Evolutionary conservation across 2,113 vertebrate species (phyloP).

Genomic region (Lates calcarifer): DNA sequence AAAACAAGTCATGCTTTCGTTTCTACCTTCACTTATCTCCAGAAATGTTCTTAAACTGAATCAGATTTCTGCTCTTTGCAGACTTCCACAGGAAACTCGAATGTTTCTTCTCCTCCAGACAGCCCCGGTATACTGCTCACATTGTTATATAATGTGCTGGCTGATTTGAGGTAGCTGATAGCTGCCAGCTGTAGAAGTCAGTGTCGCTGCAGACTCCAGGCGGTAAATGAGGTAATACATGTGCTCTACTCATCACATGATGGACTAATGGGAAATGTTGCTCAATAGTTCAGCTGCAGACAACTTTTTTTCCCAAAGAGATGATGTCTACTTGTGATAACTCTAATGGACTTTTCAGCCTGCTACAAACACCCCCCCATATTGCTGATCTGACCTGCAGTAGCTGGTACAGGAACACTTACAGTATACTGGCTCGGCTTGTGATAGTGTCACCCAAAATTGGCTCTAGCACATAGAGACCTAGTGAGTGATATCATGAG

Average conservation of each 20-base stretch:
- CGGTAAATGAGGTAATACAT: constrained; percentile 52
- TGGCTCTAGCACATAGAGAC: constrained; percentile 10
- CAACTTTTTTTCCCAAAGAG: constrained; percentile 44
- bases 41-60: constrained; percentile 24
- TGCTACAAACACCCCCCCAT: background rate
- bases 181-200: constrained; percentile 47
- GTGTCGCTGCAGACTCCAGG: constrained; percentile 48
- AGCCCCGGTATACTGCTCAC: constrained; percentile 7
- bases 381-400: constrained; percentile 19
- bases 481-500: constrained; percentile 17
- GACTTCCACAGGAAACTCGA: constrained; percentile 7
- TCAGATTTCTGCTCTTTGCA: constrained; percentile 26
- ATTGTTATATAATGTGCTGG: constrained; percentile 32
- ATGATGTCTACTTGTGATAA: constrained; percentile 33
- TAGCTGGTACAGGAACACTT: constrained; percentile 4
- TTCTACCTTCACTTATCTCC: constrained; percentile 15
- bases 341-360: constrained; percentile 9
- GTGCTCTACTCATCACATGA: constrained; percentile 46
- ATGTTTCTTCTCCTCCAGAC: constrained; percentile 31
- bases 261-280: constrained; percentile 53
- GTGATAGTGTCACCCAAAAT: constrained; percentile 21
- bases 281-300: constrained; percentile 42
- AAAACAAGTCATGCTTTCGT: constrained; percentile 12
- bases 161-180: constrained; percentile 67
- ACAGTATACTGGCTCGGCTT: background rate